phyloP scores from a whole-genome alignment of 2,797 vertebrate species.

The Oophaga sylvatica region DNA sequence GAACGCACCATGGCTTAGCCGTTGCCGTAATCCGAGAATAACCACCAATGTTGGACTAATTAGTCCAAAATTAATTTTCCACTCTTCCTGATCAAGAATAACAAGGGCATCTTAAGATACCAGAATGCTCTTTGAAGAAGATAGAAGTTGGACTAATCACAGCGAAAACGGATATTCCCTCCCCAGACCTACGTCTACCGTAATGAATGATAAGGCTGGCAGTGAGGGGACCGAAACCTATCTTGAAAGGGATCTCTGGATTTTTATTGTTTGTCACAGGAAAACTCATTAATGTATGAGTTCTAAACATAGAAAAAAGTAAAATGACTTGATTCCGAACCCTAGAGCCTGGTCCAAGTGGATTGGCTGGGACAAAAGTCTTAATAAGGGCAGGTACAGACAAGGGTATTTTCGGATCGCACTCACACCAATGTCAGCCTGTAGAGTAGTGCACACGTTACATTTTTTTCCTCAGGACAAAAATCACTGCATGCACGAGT shows the following conservation, averaged over 20 bases:
- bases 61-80: conserved; percentile 93
- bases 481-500: too few relatives aligned
- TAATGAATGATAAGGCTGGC: neutral
- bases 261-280: conserved; percentile 24
- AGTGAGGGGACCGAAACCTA: neutral
- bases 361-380: neutral
- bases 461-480: too few relatives aligned
- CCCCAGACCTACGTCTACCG: conserved; percentile 13
- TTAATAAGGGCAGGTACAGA: too few relatives aligned
- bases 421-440: too few relatives aligned
- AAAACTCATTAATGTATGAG: conserved; percentile 47
- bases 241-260: conserved; percentile 14
- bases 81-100: conserved; percentile 75
- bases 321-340: neutral
- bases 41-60: conserved; percentile 80
- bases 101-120: conserved; percentile 70
- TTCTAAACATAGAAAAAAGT: conserved; percentile 38
- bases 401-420: too few relatives aligned
- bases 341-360: neutral
- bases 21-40: conserved; percentile 83
- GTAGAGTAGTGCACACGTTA: too few relatives aligned
- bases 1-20: conserved; percentile 71
- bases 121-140: conserved; percentile 48
- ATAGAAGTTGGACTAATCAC: conserved; percentile 54
- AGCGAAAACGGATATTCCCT: conserved; percentile 58